Evolutionary conservation across 1,140 invertebrate genomes (phyloP).

Genomic region (Dryas iulia): DNA sequence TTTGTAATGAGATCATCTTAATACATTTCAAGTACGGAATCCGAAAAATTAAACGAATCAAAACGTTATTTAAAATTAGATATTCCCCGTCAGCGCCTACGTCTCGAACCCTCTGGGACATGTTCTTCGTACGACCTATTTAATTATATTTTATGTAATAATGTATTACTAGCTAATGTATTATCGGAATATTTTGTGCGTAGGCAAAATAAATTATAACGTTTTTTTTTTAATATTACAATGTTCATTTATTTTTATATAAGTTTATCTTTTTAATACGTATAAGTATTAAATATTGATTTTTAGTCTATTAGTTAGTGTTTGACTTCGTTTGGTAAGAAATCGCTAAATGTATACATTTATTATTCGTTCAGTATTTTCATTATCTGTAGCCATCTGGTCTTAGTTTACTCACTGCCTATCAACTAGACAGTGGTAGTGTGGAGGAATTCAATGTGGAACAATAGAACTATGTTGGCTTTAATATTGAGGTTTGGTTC

Average conservation of each 20-base stretch:
- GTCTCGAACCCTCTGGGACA: background rate
- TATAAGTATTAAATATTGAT: too few relatives aligned
- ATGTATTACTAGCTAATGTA: background rate
- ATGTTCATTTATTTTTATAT: too few relatives aligned
- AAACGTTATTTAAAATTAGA: background rate
- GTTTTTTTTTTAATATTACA: background rate
- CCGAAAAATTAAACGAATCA: background rate
- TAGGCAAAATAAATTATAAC: background rate
- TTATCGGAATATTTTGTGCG: background rate
- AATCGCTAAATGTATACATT: too few relatives aligned
- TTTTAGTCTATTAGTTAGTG: too few relatives aligned
- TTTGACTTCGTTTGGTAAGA: too few relatives aligned
- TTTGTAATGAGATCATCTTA: background rate
- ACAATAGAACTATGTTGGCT: background rate
- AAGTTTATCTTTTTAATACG: too few relatives aligned
- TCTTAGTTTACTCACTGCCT: too few relatives aligned
- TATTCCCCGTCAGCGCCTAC: background rate
- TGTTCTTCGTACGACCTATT: background rate
- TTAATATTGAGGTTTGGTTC: background rate
- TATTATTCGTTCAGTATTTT: too few relatives aligned
- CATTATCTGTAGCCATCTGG: too few relatives aligned
- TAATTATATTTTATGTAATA: background rate
- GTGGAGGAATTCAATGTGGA: background rate
- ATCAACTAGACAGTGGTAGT: too few relatives aligned
- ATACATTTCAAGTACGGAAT: background rate